Conservation (phyloP, 2,888 invertebrate species). For the Oithona nana region DNA sequence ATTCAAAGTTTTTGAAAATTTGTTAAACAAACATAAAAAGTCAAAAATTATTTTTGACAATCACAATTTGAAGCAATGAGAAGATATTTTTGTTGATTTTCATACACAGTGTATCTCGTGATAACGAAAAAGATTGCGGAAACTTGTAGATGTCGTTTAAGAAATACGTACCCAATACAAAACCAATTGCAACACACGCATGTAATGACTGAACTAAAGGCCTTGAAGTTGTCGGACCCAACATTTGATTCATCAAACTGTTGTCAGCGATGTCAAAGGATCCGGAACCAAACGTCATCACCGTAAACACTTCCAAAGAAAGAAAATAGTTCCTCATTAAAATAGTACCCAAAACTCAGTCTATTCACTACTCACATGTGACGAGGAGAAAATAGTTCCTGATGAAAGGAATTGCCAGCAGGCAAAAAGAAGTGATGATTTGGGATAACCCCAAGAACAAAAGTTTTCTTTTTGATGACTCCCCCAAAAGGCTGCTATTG, state of each 20-base stretch:
- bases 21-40: no score
- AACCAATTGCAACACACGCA: not conserved
- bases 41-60: no score
- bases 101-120: no score
- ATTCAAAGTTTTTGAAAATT: no score
- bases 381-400: not conserved
- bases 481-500: not conserved
- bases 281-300: not conserved
- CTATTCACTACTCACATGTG: not conserved
- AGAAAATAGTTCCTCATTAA: no score
- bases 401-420: not conserved
- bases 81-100: no score
- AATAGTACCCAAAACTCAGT: no score
- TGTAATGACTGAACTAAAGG: not conserved
- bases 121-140: no score
- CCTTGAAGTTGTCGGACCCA: not conserved
- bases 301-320: not conserved
- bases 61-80: no score
- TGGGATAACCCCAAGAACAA: not conserved
- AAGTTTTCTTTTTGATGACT: not conserved
- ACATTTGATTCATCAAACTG: not conserved
- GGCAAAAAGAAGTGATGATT: not conserved
- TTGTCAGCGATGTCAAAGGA: not conserved
- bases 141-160: no score
- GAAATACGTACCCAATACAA: no score